Evolutionary conservation across 1,140 invertebrate genomes (phyloP).

Genomic region (Octopus bimaculoides): DNA sequence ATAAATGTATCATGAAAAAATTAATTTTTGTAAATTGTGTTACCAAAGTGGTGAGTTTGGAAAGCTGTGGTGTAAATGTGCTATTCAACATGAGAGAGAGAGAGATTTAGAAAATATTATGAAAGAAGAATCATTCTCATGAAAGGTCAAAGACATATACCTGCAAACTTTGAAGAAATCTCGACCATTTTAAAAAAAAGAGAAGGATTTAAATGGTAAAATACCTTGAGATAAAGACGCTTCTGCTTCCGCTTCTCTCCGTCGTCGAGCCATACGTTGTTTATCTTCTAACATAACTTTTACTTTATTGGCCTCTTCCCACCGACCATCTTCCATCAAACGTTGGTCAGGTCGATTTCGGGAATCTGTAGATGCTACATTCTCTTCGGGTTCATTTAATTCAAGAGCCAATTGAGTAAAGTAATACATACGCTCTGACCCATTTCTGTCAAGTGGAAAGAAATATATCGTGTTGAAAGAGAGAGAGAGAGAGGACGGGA

Average conservation of each 20-base stretch:
- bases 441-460: constrained; percentile 60
- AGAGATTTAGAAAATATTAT: too few species aligned
- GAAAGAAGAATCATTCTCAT: too few species aligned
- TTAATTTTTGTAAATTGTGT: too few species aligned
- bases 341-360: constrained; percentile 92
- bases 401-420: constrained; percentile 94
- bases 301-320: constrained; percentile 94
- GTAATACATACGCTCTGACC: constrained; percentile 74
- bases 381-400: constrained; percentile 91
- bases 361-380: constrained; percentile 92
- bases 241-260: constrained; percentile 77
- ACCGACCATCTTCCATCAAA: constrained; percentile 92
- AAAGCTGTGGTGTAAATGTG: too few species aligned
- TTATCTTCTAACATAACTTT: constrained; percentile 92
- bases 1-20: too few species aligned
- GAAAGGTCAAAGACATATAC: too few species aligned
- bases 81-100: too few species aligned
- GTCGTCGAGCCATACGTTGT: constrained; percentile 65
- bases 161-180: too few species aligned
- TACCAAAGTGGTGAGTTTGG: too few species aligned
- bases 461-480: not conserved
- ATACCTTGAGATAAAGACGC: constrained; percentile 69
- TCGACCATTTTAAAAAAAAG: too few species aligned
- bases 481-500: not conserved
- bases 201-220: not conserved